Evolutionary conservation across 1,140 invertebrate species (phyloP).

Genomic region (Venturia canescens): DNA sequence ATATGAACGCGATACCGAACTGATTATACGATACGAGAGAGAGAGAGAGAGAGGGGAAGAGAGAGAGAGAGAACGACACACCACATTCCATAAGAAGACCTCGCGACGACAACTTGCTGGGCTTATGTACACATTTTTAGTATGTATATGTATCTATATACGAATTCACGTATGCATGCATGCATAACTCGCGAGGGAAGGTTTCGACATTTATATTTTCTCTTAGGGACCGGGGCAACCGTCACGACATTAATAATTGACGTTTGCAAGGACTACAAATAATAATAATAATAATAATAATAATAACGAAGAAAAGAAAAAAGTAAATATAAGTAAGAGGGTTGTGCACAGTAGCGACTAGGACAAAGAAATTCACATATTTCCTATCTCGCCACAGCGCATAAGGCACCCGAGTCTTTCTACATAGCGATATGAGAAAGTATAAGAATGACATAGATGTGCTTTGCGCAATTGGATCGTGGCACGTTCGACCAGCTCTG

Average conservation of each 20-base stretch:
- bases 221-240: constrained; percentile 15
- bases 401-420: too few relatives aligned
- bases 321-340: constrained; percentile 3
- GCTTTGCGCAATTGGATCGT: constrained; percentile 41
- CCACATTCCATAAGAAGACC: constrained; percentile 10
- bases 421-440: not conserved
- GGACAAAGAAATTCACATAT: constrained; percentile 9
- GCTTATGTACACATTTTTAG: not conserved
- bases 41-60: not conserved
- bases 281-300: not conserved
- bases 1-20: constrained; percentile 14
- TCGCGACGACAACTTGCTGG: not conserved
- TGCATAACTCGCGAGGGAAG: constrained; percentile 40
- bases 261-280: constrained; percentile 7
- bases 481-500: constrained; percentile 32
- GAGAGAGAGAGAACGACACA: not conserved
- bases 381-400: not conserved
- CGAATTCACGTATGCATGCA: constrained; percentile 20
- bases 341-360: constrained; percentile 21
- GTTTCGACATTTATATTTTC: constrained; percentile 46
- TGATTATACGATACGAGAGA: constrained; percentile 26
- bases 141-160: not conserved
- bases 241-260: constrained; percentile 46
- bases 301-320: not conserved
- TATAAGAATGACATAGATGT: constrained; percentile 28